Evolutionary conservation across 2,797 vertebrate genomes (phyloP).

Genomic region (Taenioides sp.): DNA sequence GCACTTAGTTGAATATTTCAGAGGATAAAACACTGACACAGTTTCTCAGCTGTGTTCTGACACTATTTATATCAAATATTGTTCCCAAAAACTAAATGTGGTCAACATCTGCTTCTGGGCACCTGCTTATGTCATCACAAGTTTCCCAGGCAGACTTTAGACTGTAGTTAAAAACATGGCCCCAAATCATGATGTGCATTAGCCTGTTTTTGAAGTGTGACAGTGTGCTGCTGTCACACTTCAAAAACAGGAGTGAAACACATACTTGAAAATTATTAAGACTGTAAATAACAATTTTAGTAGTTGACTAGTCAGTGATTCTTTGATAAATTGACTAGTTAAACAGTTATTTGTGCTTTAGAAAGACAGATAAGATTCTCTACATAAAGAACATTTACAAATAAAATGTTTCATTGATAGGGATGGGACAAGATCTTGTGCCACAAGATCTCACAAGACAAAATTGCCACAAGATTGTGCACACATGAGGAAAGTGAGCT

Average conservation of each 20-base stretch:
- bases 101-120: slow-evolving; percentile 26
- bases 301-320: no score
- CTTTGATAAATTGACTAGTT: no score
- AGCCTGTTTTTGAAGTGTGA: no score
- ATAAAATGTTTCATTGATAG: no score
- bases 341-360: no score
- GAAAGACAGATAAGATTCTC: no score
- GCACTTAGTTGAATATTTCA: slow-evolving; percentile 42
- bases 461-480: no score
- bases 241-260: not conserved
- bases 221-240: not conserved
- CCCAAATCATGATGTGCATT: not conserved
- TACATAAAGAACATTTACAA: no score
- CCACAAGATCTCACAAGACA: no score
- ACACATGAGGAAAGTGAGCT: no score
- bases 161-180: not conserved
- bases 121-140: slow-evolving; percentile 35
- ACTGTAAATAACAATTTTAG: no score
- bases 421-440: no score
- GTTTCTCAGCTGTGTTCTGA: slow-evolving; percentile 33
- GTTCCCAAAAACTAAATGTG: slow-evolving; percentile 10
- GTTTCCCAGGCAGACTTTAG: slow-evolving; percentile 17
- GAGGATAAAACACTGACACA: slow-evolving; percentile 28
- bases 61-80: slow-evolving; percentile 40
- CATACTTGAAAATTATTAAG: not conserved